Base-by-base conservation (phyloP, 2,888 invertebrate species). In the Candidula unifasciata region DNA sequence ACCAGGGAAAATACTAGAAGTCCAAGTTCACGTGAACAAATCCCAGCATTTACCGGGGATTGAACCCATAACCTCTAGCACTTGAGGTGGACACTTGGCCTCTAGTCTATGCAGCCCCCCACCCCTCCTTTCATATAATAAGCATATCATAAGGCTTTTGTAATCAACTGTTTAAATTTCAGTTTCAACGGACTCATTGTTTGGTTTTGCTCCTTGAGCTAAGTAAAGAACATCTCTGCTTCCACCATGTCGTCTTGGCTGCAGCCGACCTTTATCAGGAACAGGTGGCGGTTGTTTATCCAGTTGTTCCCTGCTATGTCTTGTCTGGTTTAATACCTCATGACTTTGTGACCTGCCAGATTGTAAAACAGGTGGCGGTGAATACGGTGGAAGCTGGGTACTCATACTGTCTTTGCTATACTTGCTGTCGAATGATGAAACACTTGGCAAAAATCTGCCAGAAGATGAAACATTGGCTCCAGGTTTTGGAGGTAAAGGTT, bases 151-250 rank as follows among this genome's bases (percentile, higher is more conserved):
- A 44, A 13, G 44, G 44, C 13, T 44, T 44, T 44, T 13, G 13
- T 44, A 44, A 10, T 35, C 8, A 18, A 37, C 6, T 24, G 3
- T 64, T 76, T 82, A 88, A 52, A 88, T 88, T 64, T 88, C 88
- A 24, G 88, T 88, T 76, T 88, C 88, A 33, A 88, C 77, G 35
- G 86, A 52, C 21, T 84, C 85, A 64, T 83, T 44, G 33, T 78
- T 71, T 68, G 76, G 57, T 27, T 71, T 64, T n/a, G 69, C 73
- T 24, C 85, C 57, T 24, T 83, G 66, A 60, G 37, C n/a, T 71
- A 87, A 30, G 76, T 87, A 85, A 27, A 87, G 64, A 13, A 86
- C 82, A 64, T 83, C 84, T 27, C 30, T 66, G 27, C 71, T 71
- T 10, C 80, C 79, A 37, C 73, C 60, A 71, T 24, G 79, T 5